phyloP scores from a whole-genome alignment of 2,888 invertebrate genomes.

The Oligia strigilis region DNA sequence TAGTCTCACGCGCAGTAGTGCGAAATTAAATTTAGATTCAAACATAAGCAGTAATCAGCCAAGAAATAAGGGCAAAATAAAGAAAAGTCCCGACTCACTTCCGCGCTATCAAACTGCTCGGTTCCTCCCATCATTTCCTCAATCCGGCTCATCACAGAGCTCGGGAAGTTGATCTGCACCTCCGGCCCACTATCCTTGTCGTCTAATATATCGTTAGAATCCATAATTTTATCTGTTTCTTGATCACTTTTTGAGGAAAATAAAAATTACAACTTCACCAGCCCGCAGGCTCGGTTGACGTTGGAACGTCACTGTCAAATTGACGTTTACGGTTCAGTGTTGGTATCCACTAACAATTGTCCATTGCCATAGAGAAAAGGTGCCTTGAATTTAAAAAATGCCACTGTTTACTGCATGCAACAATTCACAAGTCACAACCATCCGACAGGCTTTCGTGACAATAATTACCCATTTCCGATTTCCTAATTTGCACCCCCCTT shows the following conservation, averaged over 20 bases:
- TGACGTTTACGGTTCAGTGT: constrained; percentile 17
- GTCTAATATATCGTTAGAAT: constrained; percentile 81
- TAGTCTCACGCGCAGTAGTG: background rate
- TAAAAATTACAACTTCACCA: constrained; percentile 45
- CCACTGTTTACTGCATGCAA: too few relatives aligned
- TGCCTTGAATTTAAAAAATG: too few relatives aligned
- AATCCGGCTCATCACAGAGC: constrained; percentile 97
- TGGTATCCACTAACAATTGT: background rate
- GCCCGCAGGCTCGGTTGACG: constrained; percentile 51
- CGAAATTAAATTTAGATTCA: constrained; percentile 4
- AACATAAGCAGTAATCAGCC: constrained; percentile 9
- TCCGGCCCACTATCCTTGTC: constrained; percentile 87
- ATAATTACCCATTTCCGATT: too few relatives aligned
- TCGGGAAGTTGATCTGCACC: constrained; percentile 92
- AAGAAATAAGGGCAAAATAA: constrained; percentile 10
- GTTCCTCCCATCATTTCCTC: constrained; percentile 97
- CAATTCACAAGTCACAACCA: too few relatives aligned
- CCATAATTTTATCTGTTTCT: constrained; percentile 73
- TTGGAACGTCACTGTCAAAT: constrained; percentile 54
- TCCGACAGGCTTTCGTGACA: too few relatives aligned
- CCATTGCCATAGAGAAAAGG: too few relatives aligned
- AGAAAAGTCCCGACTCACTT: constrained; percentile 73
- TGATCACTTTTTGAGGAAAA: constrained; percentile 35
- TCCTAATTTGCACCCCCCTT: too few relatives aligned
- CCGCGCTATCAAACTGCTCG: constrained; percentile 96